Percentiles rank a stretch among this genome's conserved stretches.
Evolutionary conservation across 2,797 vertebrate genomes (phyloP).

Genomic region (Poecilia picta): DNA sequence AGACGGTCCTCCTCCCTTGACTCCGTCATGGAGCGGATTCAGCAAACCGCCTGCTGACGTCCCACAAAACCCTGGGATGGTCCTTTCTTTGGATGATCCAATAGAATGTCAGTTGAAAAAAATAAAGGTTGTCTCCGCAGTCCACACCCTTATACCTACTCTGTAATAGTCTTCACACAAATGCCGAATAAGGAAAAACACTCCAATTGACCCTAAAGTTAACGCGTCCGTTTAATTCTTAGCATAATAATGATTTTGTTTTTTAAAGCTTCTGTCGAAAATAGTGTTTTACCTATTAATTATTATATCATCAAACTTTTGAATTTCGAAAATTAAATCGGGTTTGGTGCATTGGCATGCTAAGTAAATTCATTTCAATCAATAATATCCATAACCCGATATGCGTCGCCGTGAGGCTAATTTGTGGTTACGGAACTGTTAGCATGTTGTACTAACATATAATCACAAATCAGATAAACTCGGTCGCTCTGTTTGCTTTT

Average conservation of each 20-base stretch:
- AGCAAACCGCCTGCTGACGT: constrained; percentile 41
- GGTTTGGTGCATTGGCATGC: background rate
- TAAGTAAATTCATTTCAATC: too few species aligned
- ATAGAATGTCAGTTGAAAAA: constrained; percentile 9
- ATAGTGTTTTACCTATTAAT: background rate
- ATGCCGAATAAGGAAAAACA: background rate
- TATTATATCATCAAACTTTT: background rate
- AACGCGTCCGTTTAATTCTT: background rate
- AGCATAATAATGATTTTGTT: background rate
- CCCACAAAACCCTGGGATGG: background rate
- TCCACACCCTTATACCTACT: background rate
- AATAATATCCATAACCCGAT: background rate
- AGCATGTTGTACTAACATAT: background rate
- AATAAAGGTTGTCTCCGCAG: background rate
- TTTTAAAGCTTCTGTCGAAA: background rate
- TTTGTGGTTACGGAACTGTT: background rate
- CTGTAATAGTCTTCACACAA: background rate
- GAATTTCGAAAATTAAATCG: background rate
- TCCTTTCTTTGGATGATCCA: constrained; percentile 51
- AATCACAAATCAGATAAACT: background rate
- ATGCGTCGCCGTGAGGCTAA: background rate
- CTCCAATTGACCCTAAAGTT: too few species aligned
- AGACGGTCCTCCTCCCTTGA: background rate
- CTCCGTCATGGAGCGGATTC: background rate
- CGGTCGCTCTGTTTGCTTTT: background rate